These are phyloP conservation scores for Graptemys geographica DNA, from an alignment of 2,797 vertebrate genomes.

Conservation along the genomic window DNA sequence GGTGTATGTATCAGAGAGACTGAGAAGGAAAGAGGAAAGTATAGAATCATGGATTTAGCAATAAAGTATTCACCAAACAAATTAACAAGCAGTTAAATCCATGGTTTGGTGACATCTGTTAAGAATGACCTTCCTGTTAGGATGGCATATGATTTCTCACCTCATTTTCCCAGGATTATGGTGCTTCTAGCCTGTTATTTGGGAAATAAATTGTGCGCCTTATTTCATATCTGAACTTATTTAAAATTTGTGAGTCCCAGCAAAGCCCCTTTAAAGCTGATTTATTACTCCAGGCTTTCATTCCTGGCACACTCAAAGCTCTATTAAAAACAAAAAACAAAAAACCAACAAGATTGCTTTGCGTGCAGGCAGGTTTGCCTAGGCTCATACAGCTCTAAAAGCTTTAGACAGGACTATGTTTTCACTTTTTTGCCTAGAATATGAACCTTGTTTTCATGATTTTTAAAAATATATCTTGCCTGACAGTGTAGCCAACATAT, in stretches of 20 bases:
- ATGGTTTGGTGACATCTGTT: neutral
- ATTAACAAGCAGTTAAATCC: neutral
- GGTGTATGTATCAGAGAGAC: neutral
- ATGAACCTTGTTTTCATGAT: neutral
- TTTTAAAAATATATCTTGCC: neutral
- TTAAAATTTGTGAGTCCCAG: neutral
- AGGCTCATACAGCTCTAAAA: neutral
- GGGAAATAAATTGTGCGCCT: neutral
- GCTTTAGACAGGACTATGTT: neutral
- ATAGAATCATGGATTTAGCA: neutral
- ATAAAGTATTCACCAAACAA: neutral
- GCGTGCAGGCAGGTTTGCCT: neutral
- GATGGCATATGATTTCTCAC: neutral
- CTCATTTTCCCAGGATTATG: neutral
- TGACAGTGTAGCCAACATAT: fast-evolving
- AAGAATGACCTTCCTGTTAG: neutral
- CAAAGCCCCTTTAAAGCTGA: conserved; percentile 19
- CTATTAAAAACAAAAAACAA: neutral
- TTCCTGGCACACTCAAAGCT: neutral
- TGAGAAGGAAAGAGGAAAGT: neutral
- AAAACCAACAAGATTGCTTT: neutral
- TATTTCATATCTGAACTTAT: conserved; percentile 3
- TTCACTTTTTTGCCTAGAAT: neutral
- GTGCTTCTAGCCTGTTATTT: neutral
- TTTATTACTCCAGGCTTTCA: conserved; percentile 15